Percentiles rank a stretch among this genome's conserved stretches.
These are phyloP conservation scores for Galaxea fascicularis DNA, from an alignment of 92 coral and sea anemone genomes.

Conservation along the genomic window DNA sequence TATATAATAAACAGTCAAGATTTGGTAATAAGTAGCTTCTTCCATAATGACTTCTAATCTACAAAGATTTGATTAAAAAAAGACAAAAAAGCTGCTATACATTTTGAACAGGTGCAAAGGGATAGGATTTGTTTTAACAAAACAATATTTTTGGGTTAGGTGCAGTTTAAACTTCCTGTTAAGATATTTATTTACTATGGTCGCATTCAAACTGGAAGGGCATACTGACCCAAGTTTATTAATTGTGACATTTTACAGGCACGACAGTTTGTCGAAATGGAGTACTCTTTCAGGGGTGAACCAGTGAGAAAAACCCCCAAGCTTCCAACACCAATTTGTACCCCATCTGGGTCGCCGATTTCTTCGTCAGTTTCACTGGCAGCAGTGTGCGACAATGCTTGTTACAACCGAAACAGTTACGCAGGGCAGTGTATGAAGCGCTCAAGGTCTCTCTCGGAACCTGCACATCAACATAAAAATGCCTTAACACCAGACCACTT, in stretches of 20 bases:
- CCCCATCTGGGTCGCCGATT: conserved; percentile 97
- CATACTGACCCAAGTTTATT: no score
- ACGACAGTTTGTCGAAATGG: conserved; percentile 97
- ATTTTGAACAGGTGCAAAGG: no score
- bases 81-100: no score
- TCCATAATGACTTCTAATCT: no score
- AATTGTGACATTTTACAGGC: conserved; percentile 59
- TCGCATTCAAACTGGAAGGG: no score
- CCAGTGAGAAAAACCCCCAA: conserved; percentile 84
- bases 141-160: no score
- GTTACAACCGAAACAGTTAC: conserved; percentile 91
- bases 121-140: no score
- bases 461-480: conserved; percentile 85
- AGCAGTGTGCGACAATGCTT: conserved; percentile 85
- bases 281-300: conserved; percentile 91
- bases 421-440: conserved; percentile 89
- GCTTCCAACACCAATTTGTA: conserved; percentile 85
- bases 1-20: no score
- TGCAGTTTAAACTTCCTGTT: no score
- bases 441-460: conserved; percentile 89
- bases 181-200: no score
- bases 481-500: conserved; percentile 81
- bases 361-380: conserved; percentile 93
- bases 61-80: no score
- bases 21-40: no score